A percentile compares a stretch with the other conserved stretches of the same genome.
These are phyloP conservation scores for Andrena minutula DNA, from an alignment of 2,888 invertebrate genomes.

Conservation along the genomic window DNA sequence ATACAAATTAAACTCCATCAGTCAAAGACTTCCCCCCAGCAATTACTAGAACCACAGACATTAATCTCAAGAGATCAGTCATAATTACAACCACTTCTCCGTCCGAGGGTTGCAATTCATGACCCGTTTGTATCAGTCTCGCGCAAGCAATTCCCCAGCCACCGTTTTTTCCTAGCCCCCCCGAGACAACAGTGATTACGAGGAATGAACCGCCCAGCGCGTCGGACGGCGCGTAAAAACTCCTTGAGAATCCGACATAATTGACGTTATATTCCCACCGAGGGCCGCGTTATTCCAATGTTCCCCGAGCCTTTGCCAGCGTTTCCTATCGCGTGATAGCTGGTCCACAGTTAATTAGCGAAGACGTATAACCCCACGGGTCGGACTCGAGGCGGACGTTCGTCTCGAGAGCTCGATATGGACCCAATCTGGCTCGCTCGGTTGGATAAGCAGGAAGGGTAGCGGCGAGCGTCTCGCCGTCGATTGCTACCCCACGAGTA, in stretches of 20 bases:
- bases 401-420: conserved; percentile 71
- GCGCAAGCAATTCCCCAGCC: conserved; percentile 17
- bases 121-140: neutral
- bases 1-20: too few relatives aligned
- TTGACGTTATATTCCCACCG: conserved; percentile 23
- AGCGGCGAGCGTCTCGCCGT: neutral
- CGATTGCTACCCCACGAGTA: conserved; percentile 7
- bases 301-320: conserved; percentile 52
- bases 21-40: too few relatives aligned
- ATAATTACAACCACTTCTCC: too few relatives aligned
- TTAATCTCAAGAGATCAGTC: too few relatives aligned
- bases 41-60: too few relatives aligned
- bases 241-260: neutral
- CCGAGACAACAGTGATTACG: conserved; percentile 17
- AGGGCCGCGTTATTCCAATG: conserved; percentile 74
- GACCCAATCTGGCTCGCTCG: conserved; percentile 59
- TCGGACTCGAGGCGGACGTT: conserved; percentile 40
- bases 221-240: neutral
- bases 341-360: conserved; percentile 75
- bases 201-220: neutral
- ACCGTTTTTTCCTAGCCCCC: conserved; percentile 11
- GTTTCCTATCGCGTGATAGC: conserved; percentile 29
- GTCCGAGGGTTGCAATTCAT: neutral
- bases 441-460: conserved; percentile 30
- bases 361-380: conserved; percentile 72